A percentile compares a stretch with the other conserved stretches of the same genome.
Evolutionary conservation across 2,797 vertebrate genomes (phyloP).

Genomic region (Acanthiza pusilla): DNA sequence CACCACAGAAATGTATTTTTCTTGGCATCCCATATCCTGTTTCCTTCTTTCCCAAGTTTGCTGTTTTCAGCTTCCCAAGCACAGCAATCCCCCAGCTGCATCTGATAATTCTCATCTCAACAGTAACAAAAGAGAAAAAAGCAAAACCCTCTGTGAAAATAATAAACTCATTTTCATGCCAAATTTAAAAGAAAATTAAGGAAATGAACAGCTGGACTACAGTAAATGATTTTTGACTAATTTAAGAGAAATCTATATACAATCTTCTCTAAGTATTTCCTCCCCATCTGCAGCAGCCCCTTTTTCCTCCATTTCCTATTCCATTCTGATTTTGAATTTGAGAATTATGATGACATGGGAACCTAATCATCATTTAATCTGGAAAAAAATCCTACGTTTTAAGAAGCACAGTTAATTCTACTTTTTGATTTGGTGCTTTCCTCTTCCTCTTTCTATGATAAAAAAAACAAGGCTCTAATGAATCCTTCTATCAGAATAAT

Average conservation of each 20-base stretch:
- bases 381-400: neutral
- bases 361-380: conserved; percentile 25
- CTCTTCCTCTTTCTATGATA: neutral
- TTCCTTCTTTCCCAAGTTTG: conserved; percentile 36
- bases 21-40: conserved; percentile 22
- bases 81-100: conserved; percentile 54
- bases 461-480: neutral
- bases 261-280: conserved; percentile 57
- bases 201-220: conserved; percentile 60
- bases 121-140: neutral
- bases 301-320: neutral
- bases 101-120: conserved; percentile 24
- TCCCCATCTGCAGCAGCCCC: conserved; percentile 53
- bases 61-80: conserved; percentile 46
- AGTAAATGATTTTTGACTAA: conserved; percentile 36
- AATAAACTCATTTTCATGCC: conserved; percentile 38
- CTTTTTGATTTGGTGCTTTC: neutral
- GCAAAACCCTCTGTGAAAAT: conserved; percentile 29
- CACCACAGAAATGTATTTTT: conserved; percentile 5
- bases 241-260: conserved; percentile 42
- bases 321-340: neutral
- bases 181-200: conserved; percentile 48
- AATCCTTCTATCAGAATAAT: neutral
- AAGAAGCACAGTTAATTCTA: neutral
- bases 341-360: neutral